Conservation (phyloP, 1,140 invertebrate species). For the Panonychus citri region DNA sequence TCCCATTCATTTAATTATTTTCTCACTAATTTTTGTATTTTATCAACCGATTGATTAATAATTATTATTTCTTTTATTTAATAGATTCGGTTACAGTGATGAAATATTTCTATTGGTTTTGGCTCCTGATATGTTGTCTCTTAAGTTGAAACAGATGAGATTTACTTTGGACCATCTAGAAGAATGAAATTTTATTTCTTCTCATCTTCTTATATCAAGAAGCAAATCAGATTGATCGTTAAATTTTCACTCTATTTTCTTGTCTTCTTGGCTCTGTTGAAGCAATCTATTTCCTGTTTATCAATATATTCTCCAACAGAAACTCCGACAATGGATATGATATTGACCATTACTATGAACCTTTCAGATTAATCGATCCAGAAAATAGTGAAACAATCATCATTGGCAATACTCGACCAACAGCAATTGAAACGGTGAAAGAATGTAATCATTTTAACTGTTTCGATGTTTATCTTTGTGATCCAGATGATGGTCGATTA, state of each 20-base stretch:
- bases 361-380: not conserved
- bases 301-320: not conserved
- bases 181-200: too few relatives aligned
- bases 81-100: too few relatives aligned
- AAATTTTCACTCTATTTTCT: not conserved
- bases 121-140: too few relatives aligned
- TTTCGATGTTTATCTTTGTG: constrained; percentile 77
- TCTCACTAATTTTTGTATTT: too few relatives aligned
- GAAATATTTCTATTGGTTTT: too few relatives aligned
- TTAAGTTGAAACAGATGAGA: too few relatives aligned
- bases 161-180: too few relatives aligned
- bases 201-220: too few relatives aligned
- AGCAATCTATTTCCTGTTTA: not conserved
- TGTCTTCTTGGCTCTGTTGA: not conserved
- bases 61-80: too few relatives aligned
- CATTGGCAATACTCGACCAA: not conserved
- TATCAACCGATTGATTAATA: too few relatives aligned
- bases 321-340: not conserved
- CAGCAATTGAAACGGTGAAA: not conserved
- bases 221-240: too few relatives aligned
- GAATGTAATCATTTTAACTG: constrained; percentile 65
- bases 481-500: constrained; percentile 25
- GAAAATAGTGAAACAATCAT: not conserved
- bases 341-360: not conserved
- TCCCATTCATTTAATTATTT: too few relatives aligned